These are phyloP conservation scores for Neoseiulus cucumeris DNA, from an alignment of 1,140 invertebrate genomes.

Conservation along the genomic window DNA sequence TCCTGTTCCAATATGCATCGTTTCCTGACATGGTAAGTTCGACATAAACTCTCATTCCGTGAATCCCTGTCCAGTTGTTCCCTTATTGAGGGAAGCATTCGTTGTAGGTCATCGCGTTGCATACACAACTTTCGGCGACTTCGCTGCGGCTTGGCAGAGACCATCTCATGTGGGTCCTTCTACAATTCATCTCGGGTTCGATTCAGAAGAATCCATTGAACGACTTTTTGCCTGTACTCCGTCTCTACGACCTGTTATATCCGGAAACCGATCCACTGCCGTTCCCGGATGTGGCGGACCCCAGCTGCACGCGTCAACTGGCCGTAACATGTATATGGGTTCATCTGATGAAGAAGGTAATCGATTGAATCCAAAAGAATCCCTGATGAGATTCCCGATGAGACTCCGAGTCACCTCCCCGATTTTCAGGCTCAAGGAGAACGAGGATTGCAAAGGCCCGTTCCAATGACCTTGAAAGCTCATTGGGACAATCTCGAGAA, in stretches of 20 bases:
- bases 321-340: constrained; percentile 90
- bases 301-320: constrained; percentile 66
- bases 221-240: constrained; percentile 73
- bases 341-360: constrained; percentile 68
- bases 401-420: neutral
- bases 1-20: constrained; percentile 75
- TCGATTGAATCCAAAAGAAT: neutral
- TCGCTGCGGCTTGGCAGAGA: constrained; percentile 72
- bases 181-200: constrained; percentile 88
- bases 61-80: neutral
- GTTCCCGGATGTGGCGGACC: constrained; percentile 66
- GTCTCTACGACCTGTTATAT: constrained; percentile 75
- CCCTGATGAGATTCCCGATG: neutral
- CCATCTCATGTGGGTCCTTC: constrained; percentile 89
- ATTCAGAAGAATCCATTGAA: constrained; percentile 73
- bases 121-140: constrained; percentile 42
- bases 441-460: constrained; percentile 47
- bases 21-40: constrained; percentile 78
- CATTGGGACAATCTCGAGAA: constrained; percentile 43
- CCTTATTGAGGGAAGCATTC: neutral
- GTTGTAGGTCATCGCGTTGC: neutral
- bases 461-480: constrained; percentile 57
- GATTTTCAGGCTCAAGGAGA: constrained; percentile 40
- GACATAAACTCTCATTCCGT: constrained; percentile 34
- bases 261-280: constrained; percentile 71